Evolutionary conservation across 2,888 invertebrate species (phyloP).

Genomic region (Andrena flavipes): DNA sequence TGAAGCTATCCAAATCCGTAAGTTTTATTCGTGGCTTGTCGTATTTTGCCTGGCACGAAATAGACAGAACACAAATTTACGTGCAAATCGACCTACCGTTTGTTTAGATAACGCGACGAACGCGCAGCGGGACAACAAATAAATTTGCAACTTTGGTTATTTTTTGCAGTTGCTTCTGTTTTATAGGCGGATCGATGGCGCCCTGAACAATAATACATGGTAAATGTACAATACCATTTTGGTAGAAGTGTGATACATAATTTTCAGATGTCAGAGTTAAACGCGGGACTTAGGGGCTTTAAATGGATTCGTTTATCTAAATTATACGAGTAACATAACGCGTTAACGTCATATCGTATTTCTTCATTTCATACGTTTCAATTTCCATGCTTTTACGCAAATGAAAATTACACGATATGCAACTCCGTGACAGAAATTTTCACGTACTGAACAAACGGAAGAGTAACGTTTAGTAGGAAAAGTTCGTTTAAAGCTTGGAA

Average conservation of each 20-base stretch:
- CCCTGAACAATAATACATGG: too few relatives aligned
- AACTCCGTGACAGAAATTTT: neutral
- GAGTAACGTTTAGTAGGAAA: neutral
- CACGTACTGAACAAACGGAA: neutral
- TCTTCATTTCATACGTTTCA: neutral
- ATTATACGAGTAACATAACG: too few relatives aligned
- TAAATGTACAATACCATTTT: too few relatives aligned
- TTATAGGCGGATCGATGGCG: neutral
- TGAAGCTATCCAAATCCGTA: constrained; percentile 16
- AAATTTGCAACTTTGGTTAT: constrained; percentile 2
- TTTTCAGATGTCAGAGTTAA: too few relatives aligned
- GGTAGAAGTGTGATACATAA: too few relatives aligned
- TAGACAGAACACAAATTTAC: constrained; percentile 28
- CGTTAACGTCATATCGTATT: neutral
- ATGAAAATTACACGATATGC: neutral
- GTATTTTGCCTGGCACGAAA: neutral
- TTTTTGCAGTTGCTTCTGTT: constrained; percentile 1
- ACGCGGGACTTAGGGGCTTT: too few relatives aligned
- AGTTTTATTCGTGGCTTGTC: constrained; percentile 12
- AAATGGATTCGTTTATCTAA: too few relatives aligned
- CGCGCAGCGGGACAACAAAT: neutral
- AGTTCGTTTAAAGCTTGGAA: neutral
- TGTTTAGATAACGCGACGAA: constrained; percentile 5
- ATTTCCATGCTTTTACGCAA: neutral
- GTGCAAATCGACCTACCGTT: neutral